Conservation (phyloP, 2,113 vertebrate genomes). For the Erythrocercus mccallii region DNA sequence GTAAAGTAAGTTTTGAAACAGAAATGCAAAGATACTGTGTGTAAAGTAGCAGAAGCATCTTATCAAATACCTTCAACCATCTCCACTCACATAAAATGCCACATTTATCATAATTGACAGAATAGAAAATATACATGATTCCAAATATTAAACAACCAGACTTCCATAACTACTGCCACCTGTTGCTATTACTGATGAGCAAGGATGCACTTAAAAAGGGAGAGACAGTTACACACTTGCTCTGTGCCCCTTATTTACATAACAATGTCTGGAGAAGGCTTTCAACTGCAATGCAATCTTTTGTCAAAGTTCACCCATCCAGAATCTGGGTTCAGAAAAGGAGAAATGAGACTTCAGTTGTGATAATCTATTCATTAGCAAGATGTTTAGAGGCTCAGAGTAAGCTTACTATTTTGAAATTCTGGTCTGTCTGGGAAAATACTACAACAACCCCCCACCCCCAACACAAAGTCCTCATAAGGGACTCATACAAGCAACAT, state of each 20-base stretch:
- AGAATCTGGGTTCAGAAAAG: neutral
- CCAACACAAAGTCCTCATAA: neutral
- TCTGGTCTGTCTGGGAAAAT: neutral
- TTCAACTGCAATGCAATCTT: neutral
- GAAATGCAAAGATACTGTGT: neutral
- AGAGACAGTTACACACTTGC: constrained; percentile 6
- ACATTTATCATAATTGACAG: constrained; percentile 21
- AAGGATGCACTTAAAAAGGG: neutral
- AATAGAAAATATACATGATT: constrained; percentile 43
- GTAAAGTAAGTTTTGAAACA: neutral
- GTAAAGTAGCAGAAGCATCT: constrained; percentile 25
- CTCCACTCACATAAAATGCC: neutral
- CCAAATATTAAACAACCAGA: constrained; percentile 24
- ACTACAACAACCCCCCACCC: neutral
- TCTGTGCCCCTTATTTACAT: neutral
- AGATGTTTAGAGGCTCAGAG: neutral
- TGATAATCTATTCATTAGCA: neutral
- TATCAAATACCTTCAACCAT: neutral
- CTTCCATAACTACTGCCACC: neutral
- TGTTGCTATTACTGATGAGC: constrained; percentile 48
- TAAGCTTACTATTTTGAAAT: neutral
- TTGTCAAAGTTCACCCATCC: neutral
- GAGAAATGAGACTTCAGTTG: neutral
- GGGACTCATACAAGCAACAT: neutral
- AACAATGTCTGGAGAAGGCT: neutral